Evolutionary conservation across 2,113 vertebrate genomes (phyloP).

Genomic region (Conger conger): DNA sequence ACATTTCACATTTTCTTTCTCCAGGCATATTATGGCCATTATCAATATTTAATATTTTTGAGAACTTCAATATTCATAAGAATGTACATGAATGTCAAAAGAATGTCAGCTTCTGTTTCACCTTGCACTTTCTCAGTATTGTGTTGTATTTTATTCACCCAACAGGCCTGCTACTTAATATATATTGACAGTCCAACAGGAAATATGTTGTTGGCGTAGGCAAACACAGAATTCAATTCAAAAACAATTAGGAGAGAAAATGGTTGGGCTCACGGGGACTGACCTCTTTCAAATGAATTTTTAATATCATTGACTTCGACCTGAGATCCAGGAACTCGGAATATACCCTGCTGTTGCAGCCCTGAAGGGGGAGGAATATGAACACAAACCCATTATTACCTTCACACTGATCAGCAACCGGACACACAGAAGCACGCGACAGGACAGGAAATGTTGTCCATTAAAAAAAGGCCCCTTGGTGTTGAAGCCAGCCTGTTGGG

Average conservation of each 20-base stretch:
- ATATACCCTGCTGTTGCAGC: constrained; percentile 97
- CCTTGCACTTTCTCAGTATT: background rate
- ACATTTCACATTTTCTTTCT: background rate
- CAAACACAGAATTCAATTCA: constrained; percentile 52
- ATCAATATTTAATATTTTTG: background rate
- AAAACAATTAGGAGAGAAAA: constrained; percentile 55
- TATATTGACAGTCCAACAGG: background rate
- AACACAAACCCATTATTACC: background rate
- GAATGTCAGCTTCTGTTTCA: constrained; percentile 6
- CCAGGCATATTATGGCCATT: background rate
- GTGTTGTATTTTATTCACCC: background rate
- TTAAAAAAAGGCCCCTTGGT: background rate
- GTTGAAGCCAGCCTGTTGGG: background rate
- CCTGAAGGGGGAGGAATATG: constrained; percentile 67
- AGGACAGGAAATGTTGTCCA: background rate
- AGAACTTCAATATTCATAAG: background rate
- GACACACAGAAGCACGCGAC: background rate
- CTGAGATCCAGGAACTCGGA: constrained; percentile 95
- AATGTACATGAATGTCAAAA: background rate
- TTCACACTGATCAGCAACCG: constrained; percentile 9
- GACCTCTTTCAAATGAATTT: constrained; percentile 98
- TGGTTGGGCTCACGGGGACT: constrained; percentile 46
- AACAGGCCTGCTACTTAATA: background rate
- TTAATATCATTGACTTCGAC: constrained; percentile 99
- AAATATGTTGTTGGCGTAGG: constrained; percentile 28